Evolutionary conservation across 2,888 invertebrate genomes (phyloP).

Genomic region (Folsomia manolachei): DNA sequence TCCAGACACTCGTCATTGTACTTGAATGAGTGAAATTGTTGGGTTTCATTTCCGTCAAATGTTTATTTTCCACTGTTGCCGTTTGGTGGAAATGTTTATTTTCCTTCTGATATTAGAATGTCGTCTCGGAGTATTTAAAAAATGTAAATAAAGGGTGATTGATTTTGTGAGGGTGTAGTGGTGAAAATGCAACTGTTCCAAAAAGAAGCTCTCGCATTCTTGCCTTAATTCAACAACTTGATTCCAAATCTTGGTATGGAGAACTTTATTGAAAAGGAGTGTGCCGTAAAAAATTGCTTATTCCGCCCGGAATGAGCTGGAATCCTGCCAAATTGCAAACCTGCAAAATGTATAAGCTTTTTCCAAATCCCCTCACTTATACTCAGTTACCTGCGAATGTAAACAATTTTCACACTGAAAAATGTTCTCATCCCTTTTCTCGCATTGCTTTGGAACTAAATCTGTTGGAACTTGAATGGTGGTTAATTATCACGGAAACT

Average conservation of each 20-base stretch:
- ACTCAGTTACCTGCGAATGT: background rate
- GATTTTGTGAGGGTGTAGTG: background rate
- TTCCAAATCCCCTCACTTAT: background rate
- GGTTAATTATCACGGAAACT: background rate
- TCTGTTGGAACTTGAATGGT: background rate
- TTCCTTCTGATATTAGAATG: background rate
- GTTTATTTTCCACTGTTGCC: no score
- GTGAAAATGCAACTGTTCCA: background rate
- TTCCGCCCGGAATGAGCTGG: background rate
- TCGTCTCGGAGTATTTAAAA: background rate
- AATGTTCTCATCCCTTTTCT: background rate
- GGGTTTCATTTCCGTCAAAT: no score
- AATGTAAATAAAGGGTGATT: background rate
- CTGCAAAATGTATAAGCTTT: background rate
- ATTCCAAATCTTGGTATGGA: background rate
- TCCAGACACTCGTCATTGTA: no score
- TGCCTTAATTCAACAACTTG: background rate
- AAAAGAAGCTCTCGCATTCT: background rate
- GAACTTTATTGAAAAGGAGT: background rate
- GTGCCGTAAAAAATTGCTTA: background rate
- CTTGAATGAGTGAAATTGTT: no score
- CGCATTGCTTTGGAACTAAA: background rate
- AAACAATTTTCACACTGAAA: background rate
- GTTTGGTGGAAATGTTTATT: no score
- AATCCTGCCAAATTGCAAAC: background rate